Base-by-base conservation (phyloP, 2,888 invertebrate species). In the Endotricha flammealis region DNA sequence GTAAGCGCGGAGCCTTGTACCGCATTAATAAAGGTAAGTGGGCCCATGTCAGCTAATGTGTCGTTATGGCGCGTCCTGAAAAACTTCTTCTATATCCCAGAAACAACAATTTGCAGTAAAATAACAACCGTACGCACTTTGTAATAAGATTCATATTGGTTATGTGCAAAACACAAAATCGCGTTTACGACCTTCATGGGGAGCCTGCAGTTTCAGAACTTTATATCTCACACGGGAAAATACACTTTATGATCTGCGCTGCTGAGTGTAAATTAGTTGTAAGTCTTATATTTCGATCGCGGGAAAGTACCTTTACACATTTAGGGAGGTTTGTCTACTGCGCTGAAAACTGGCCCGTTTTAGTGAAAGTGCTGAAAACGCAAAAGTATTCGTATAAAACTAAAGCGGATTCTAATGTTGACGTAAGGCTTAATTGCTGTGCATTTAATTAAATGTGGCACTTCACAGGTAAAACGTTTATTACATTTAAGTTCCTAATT, bases 21-120 rank as follows among this genome's bases (percentile, higher is more conserved):
- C 73, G 60, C 77, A 81, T 81, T 81, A 78, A 78, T 81, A 81
- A 79, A 82, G 78, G 81, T 80, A 78, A 80, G 73, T 68, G 74
- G 67, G 70, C 65, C 70, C 68, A 64, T 74, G 74, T 71, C 72
- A 64, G 65, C 75, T 82, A 83, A 83, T 83, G 81, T 80, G 75
- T 68, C 74, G 77, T 83, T 81, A 83, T 73, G 73, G 66, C 67
- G 73, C 70, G 63, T 68, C 68, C 81, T 73, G 75, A 78, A 80
- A 81, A 81, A 81, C 75, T 77, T 77, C 64, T 70, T 68, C 64
- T 57, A 57, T 57, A 64, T 66, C 68, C 64, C 61, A 56, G 56
- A 57, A 56, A 48, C 43, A 47, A 29, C 17, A 23, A 24, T 31
- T 29, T 27, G 30, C 58, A 60, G 42, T 16, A 44, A 6, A 68